Evolutionary conservation across 2,113 vertebrate genomes (phyloP).

Genomic region (Datnioides undecimradiatus): DNA sequence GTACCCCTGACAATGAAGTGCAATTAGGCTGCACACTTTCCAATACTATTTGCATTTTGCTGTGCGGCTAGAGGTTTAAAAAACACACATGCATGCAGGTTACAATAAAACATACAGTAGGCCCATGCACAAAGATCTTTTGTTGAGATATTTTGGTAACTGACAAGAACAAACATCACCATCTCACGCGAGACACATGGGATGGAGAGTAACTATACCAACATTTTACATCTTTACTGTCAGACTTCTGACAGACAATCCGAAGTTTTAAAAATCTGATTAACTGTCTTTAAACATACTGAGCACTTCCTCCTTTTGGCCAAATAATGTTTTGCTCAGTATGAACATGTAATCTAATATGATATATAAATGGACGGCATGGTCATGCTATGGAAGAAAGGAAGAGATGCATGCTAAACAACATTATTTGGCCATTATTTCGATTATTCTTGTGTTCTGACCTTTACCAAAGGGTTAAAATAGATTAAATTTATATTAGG

Average conservation of each 20-base stretch:
- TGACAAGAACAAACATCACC: not conserved
- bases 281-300: constrained; percentile 7
- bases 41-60: constrained; percentile 46
- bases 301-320: constrained; percentile 25
- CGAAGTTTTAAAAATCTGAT: not conserved
- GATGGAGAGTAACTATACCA: not conserved
- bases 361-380: constrained; percentile 47
- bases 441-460: constrained; percentile 75
- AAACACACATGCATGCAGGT: constrained; percentile 33
- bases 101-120: constrained; percentile 15
- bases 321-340: constrained; percentile 36
- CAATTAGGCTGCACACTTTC: constrained; percentile 51
- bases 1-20: constrained; percentile 52
- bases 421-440: constrained; percentile 78
- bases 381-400: constrained; percentile 57
- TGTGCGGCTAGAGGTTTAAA: constrained; percentile 8
- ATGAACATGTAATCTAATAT: constrained; percentile 37
- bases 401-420: constrained; percentile 59
- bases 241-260: not conserved
- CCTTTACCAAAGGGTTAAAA: constrained; percentile 75
- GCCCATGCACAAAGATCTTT: not conserved
- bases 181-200: not conserved
- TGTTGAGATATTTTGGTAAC: not conserved
- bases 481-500: constrained; percentile 83
- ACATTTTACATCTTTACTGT: not conserved